These are phyloP conservation scores for Lissocephala sabroskyi DNA, from an alignment of 2,888 invertebrate species.

Conservation along the genomic window DNA sequence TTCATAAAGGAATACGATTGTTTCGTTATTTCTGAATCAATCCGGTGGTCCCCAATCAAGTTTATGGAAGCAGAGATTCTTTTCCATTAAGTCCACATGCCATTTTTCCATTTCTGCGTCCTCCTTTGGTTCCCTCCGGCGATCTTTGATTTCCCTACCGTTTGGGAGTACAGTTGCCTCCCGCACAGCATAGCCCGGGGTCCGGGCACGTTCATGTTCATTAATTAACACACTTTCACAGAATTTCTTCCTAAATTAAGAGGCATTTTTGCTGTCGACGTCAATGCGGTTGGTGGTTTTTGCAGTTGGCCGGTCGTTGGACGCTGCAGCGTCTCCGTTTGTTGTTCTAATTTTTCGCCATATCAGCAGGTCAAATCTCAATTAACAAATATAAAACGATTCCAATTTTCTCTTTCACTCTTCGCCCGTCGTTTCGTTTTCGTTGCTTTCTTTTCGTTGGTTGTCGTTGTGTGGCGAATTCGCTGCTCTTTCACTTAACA, in stretches of 20 bases:
- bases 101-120: too few species aligned
- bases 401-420: slow-evolving; percentile 23
- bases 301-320: slow-evolving; percentile 17
- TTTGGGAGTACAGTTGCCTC: slow-evolving; percentile 10
- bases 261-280: slow-evolving; percentile 53
- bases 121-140: too few species aligned
- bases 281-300: slow-evolving; percentile 39
- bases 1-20: too few species aligned
- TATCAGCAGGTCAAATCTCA: slow-evolving; percentile 65
- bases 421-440: not conserved
- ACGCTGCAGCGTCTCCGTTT: slow-evolving; percentile 10
- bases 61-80: too few species aligned
- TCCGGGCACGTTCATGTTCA: slow-evolving; percentile 26
- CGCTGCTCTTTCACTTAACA: slow-evolving; percentile 44
- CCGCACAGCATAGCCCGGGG: too few species aligned
- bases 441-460: not conserved
- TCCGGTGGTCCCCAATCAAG: too few species aligned
- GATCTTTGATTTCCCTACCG: too few species aligned
- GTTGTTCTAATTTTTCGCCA: slow-evolving; percentile 50
- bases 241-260: slow-evolving; percentile 44
- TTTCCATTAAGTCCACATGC: too few species aligned
- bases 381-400: slow-evolving; percentile 63
- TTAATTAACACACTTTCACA: slow-evolving; percentile 63
- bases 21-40: too few species aligned
- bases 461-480: slow-evolving; percentile 24